Conservation (phyloP, 1,140 invertebrate species). For the Telenomus remus region DNA sequence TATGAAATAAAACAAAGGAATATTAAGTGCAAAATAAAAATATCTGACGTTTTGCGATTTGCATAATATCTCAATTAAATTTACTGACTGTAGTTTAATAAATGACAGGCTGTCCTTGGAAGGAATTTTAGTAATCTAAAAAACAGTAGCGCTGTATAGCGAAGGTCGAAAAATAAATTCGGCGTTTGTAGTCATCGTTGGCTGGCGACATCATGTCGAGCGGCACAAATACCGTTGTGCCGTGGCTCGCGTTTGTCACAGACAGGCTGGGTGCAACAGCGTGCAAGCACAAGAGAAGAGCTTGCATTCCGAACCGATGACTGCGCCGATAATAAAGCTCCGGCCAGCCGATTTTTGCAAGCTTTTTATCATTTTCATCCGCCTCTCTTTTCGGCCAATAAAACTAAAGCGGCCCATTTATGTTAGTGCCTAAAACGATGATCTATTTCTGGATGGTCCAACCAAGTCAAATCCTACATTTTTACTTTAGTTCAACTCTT, state of each 20-base stretch:
- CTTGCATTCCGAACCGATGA: constrained; percentile 45
- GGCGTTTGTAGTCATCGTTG: constrained; percentile 48
- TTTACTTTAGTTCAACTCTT: no score
- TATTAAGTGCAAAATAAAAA: no score
- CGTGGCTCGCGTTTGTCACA: constrained; percentile 43
- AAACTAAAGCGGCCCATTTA: constrained; percentile 20
- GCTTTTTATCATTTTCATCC: constrained; percentile 8
- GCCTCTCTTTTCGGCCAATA: constrained; percentile 16
- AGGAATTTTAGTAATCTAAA: constrained; percentile 42
- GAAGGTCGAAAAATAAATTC: constrained; percentile 59
- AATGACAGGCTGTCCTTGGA: constrained; percentile 16
- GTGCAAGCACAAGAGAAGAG: constrained; percentile 10
- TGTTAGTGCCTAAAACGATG: no score
- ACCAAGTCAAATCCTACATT: no score
- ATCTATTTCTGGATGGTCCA: no score
- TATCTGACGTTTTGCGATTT: no score
- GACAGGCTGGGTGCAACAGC: constrained; percentile 40
- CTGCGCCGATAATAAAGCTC: constrained; percentile 31
- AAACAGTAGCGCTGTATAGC: constrained; percentile 20
- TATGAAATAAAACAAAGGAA: no score
- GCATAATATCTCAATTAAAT: constrained; percentile 1
- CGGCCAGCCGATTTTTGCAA: constrained; percentile 27
- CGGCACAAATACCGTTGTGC: constrained; percentile 55
- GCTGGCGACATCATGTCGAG: constrained; percentile 56
- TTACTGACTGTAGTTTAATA: constrained; percentile 15